Evolutionary conservation across 30 jellyfish, hydroid and myxozoan genomes (phyloP), one percentile per base, ranked within the genome.

Genomic region (Pelagia noctiluca): DNA sequence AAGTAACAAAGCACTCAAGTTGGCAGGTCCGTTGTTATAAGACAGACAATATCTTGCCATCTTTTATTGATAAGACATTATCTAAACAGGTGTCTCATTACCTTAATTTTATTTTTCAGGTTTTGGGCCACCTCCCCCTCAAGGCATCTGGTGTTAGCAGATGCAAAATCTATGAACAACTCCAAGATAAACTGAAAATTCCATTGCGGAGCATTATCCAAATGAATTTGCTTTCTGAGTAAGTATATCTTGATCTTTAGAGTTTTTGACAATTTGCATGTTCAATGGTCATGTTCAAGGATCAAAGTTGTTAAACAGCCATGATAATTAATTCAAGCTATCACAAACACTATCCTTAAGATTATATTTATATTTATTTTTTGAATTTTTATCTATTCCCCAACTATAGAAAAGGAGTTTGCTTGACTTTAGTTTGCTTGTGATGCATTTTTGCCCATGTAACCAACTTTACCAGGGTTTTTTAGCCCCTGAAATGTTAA

Each of bases 131-230:
- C 31, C 57, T 77, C 23, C n/a, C 67, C n/a, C 80, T 36, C 36
- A 35, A 62, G 80, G 16, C 2, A 35, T 57, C 89, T 36, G 63
- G 24, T 21, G 70, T 50, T 16, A 61, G 48, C 30, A 72, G 50
- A 60, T 49, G 28, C 30, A 74, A 86, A 30, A 62, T 76, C 29
- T 87, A 75, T 76, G 96, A 78, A 2, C 77, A 47, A 38, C 78
- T 87, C 38, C 96, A 90, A 3, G 91, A 87, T 18, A 81, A 78
- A 67, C 50, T 87, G 62, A 87, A 87, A 57, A 76, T 87, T 33
- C 86, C 96, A 37, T 48, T 87, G 68, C 60, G 75, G 26, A 60
- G 49, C 60, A 77, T 87, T 52, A 54, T 87, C 4, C 91, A 67
- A 26, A 36, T 33, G 52, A 69, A 52, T 54, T 73, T 87, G 1